phyloP scores from a whole-genome alignment of 2,888 invertebrate genomes.

The Helobdella robusta region DNA sequence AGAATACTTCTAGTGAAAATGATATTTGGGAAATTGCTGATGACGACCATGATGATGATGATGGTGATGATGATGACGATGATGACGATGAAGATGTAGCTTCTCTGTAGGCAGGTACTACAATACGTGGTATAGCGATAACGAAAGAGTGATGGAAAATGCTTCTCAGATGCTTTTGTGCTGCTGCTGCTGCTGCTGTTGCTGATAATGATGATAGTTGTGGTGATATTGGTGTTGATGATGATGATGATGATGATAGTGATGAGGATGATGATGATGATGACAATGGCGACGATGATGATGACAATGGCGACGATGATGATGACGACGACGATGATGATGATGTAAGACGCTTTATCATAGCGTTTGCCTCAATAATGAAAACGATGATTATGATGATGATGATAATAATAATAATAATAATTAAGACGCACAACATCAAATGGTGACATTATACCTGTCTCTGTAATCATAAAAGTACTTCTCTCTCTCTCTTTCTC shows the following conservation, averaged over 20 bases:
- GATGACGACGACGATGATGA: conserved; percentile 15
- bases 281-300: conserved; percentile 14
- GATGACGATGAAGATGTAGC: conserved; percentile 7
- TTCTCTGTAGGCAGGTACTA: not conserved
- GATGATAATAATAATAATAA: not conserved
- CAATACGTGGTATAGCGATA: not conserved
- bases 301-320: conserved; percentile 10
- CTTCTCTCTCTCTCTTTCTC: too few relatives aligned
- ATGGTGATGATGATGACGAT: not conserved
- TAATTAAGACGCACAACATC: not conserved
- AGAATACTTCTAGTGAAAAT: too few relatives aligned
- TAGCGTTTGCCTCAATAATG: too few relatives aligned
- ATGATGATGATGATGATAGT: conserved; percentile 12
- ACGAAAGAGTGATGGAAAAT: not conserved
- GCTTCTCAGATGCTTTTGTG: not conserved
- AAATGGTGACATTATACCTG: too few relatives aligned
- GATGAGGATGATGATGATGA: conserved; percentile 9
- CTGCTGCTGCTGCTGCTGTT: not conserved
- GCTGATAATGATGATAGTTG: not conserved
- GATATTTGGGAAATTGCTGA: too few relatives aligned
- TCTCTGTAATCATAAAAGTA: too few relatives aligned
- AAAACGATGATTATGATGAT: conserved; percentile 1
- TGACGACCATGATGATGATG: not conserved
- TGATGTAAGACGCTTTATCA: too few relatives aligned
- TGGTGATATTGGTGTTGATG: conserved; percentile 16